Percentiles rank a stretch among this genome's conserved stretches.
Evolutionary conservation across 2,888 invertebrate genomes (phyloP).

Genomic region (Escarpia spicata): DNA sequence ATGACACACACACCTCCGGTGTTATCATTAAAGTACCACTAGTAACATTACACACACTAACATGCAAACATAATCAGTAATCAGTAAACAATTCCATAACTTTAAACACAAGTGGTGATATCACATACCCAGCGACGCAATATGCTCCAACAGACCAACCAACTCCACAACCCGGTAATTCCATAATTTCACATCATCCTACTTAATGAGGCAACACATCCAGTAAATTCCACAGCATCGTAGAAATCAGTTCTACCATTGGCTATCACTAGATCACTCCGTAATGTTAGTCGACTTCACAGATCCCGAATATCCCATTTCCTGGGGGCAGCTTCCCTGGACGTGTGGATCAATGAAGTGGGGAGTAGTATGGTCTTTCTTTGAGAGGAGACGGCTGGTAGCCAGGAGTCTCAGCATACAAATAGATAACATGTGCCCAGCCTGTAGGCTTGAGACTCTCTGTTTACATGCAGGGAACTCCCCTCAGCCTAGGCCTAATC

Average conservation of each 20-base stretch:
- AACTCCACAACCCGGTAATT: background rate
- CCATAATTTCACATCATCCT: background rate
- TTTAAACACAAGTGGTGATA: background rate
- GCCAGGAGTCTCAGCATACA: background rate
- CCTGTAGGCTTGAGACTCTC: background rate
- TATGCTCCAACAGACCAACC: background rate
- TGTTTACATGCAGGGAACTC: constrained; percentile 6
- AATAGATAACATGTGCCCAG: background rate
- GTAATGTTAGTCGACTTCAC: background rate
- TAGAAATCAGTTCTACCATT: background rate
- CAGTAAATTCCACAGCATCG: background rate
- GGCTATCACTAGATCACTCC: background rate
- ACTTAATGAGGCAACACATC: background rate
- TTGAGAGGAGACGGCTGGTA: background rate
- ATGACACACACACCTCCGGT: background rate
- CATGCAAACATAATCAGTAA: background rate
- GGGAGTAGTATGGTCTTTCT: background rate
- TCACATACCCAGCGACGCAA: background rate
- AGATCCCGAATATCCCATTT: background rate
- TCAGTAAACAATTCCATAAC: background rate
- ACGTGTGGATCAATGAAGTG: background rate
- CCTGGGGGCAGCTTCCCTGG: background rate
- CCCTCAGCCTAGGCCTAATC: background rate
- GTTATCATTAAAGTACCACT: background rate
- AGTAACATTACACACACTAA: background rate